Evolutionary conservation across 2,113 vertebrate species (phyloP).

Genomic region (Rhinichthys klamathensis): DNA sequence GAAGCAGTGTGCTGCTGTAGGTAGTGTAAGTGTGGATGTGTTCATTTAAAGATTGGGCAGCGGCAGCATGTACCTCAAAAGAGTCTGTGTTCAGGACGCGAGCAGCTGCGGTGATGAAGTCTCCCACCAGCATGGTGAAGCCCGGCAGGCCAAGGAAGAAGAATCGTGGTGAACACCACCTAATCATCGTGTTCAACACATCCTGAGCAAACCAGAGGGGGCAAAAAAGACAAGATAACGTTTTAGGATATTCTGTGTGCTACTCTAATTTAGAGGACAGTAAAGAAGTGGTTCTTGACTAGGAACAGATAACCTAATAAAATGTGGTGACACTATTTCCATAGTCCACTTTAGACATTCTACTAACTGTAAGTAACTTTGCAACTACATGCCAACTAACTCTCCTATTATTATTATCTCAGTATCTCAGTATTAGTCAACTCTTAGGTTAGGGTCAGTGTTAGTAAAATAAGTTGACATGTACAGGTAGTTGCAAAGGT

Average conservation of each 20-base stretch:
- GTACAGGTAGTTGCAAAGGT: too few species aligned
- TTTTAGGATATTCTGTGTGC: not conserved
- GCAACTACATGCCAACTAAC: too few species aligned
- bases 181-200: conserved; percentile 89
- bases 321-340: not conserved
- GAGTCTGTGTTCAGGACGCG: conserved; percentile 81
- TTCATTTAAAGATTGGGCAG: conserved; percentile 21
- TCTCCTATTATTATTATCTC: too few species aligned
- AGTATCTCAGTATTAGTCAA: too few species aligned
- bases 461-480: too few species aligned
- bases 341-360: too few species aligned
- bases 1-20: not conserved
- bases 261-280: too few species aligned
- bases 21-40: too few species aligned
- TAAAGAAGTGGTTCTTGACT: not conserved
- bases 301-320: not conserved
- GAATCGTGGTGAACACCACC: conserved; percentile 90
- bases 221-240: not conserved
- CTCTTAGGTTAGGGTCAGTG: too few species aligned
- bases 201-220: conserved; percentile 76
- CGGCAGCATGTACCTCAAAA: conserved; percentile 78
- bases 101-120: conserved; percentile 88
- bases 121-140: conserved; percentile 91
- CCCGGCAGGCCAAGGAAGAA: conserved; percentile 95
- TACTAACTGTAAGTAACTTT: too few species aligned